These are phyloP conservation scores for Oscheius sp. DNA, from an alignment of 2,888 invertebrate species.

Conservation along the genomic window DNA sequence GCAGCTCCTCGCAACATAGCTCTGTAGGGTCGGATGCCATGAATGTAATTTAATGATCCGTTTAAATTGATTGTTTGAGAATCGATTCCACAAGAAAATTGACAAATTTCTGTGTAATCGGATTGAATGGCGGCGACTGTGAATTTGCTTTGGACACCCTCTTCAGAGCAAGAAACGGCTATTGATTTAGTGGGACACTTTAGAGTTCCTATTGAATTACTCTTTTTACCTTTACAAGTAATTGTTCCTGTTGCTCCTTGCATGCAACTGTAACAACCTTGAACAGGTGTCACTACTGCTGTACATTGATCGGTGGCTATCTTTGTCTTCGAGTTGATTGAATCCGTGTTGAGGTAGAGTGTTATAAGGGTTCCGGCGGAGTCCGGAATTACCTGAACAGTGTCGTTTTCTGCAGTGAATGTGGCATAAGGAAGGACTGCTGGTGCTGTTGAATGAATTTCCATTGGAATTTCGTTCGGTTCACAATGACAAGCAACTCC, in stretches of 20 bases:
- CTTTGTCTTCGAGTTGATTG: not conserved
- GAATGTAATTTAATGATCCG: not conserved
- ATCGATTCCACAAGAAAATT: not conserved
- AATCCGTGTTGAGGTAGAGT: not conserved
- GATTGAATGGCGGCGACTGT: not conserved
- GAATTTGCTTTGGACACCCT: not conserved
- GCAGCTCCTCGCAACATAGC: no score
- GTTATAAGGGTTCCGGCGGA: not conserved
- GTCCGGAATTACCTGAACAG: not conserved
- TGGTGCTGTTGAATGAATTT: not conserved
- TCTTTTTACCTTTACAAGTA: not conserved
- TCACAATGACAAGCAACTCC: not conserved
- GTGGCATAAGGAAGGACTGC: not conserved
- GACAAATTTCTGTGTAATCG: not conserved
- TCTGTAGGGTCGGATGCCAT: not conserved
- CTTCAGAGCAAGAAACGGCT: not conserved
- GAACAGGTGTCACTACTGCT: not conserved
- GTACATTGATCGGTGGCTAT: not conserved
- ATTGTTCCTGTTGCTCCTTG: not conserved
- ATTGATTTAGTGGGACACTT: not conserved
- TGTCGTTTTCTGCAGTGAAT: not conserved
- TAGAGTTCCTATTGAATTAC: not conserved
- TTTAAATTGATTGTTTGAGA: not conserved
- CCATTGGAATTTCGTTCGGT: not conserved
- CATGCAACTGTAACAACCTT: not conserved